Evolutionary conservation across 2,113 vertebrate species (phyloP).

Genomic region (Mungos mungo): DNA sequence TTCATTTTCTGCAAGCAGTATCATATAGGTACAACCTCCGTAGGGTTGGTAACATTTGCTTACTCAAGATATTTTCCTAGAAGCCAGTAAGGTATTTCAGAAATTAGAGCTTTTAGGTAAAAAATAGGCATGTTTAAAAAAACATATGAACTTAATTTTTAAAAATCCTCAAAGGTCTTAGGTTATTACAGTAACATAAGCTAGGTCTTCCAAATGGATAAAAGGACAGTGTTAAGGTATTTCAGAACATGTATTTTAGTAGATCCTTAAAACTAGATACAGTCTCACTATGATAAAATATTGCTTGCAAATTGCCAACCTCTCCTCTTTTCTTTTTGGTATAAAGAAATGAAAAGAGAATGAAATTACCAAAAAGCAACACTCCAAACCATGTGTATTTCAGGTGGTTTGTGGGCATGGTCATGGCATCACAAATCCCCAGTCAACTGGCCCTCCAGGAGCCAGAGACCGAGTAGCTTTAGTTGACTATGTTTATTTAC

Average conservation of each 20-base stretch:
- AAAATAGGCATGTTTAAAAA: background rate
- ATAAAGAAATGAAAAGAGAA: constrained; percentile 24
- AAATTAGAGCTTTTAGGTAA: constrained; percentile 27
- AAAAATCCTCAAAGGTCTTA: background rate
- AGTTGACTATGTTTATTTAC: background rate
- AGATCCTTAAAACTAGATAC: background rate
- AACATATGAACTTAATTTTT: background rate
- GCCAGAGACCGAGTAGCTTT: background rate
- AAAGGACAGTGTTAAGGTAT: constrained; percentile 13
- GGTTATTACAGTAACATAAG: background rate
- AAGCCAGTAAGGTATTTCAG: background rate
- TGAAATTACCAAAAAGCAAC: constrained; percentile 25
- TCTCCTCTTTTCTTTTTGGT: constrained; percentile 22
- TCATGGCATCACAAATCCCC: background rate
- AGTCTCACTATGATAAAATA: constrained; percentile 27
- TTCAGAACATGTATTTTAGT: background rate
- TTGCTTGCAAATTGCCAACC: background rate
- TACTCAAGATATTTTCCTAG: constrained; percentile 30
- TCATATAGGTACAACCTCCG: background rate
- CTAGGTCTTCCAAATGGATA: constrained; percentile 22
- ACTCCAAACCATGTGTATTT: background rate
- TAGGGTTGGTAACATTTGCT: background rate
- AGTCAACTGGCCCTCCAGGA: background rate
- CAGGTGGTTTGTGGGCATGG: background rate
- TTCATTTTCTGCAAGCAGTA: background rate